Percentiles rank a stretch among this genome's conserved stretches.
Evolutionary conservation across 1,140 invertebrate species (phyloP).

Genomic region (Drosophila sechellia): DNA sequence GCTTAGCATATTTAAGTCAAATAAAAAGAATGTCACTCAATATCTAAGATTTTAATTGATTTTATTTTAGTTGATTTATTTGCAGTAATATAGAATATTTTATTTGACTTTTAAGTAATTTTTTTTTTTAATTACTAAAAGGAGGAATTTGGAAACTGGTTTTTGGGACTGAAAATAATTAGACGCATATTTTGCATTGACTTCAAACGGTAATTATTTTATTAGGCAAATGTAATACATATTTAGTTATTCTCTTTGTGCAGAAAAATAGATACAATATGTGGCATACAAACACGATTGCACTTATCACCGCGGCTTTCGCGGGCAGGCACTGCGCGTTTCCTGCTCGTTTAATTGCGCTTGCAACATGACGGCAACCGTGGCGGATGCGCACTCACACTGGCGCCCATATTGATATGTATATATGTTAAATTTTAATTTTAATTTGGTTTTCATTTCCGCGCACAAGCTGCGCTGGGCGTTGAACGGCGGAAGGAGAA

Average conservation of each 20-base stretch:
- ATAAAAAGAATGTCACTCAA: too few relatives aligned
- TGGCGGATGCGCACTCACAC: conserved; percentile 21
- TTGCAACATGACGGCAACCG: conserved; percentile 58
- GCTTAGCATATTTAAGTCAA: too few relatives aligned
- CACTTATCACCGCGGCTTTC: conserved; percentile 51
- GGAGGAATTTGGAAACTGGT: too few relatives aligned
- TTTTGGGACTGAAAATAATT: too few relatives aligned
- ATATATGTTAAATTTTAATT: conserved; percentile 61
- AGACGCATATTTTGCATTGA: too few relatives aligned
- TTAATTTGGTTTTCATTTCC: conserved; percentile 81
- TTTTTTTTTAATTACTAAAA: too few relatives aligned
- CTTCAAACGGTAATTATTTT: too few relatives aligned
- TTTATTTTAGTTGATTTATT: too few relatives aligned
- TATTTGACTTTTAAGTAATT: too few relatives aligned
- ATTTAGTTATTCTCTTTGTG: conserved; percentile 4
- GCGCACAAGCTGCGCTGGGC: conserved; percentile 29
- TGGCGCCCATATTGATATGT: conserved; percentile 17
- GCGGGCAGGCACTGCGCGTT: conserved; percentile 40
- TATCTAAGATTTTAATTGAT: too few relatives aligned
- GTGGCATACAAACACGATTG: conserved; percentile 41
- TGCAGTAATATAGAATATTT: too few relatives aligned
- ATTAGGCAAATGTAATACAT: too few relatives aligned
- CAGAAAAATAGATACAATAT: conserved; percentile 34
- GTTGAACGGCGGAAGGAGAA: background rate
- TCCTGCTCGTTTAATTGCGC: conserved; percentile 74